Evolutionary conservation across 2,888 invertebrate genomes (phyloP).

Genomic region (Hirtodrosophila histrioides): DNA sequence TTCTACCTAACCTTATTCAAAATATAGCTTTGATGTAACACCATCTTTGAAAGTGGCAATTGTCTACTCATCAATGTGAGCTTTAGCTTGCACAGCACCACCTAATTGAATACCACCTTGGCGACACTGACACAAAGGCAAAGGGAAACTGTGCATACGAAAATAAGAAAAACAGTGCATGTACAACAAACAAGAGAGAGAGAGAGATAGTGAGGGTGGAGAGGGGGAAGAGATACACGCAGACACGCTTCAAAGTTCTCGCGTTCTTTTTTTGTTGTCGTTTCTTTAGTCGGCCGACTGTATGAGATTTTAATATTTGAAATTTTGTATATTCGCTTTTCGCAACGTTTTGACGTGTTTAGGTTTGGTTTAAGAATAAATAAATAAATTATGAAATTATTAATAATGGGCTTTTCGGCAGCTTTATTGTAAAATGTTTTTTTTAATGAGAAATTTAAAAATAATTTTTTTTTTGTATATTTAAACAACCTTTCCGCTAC

Average conservation of each 20-base stretch:
- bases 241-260: constrained; percentile 36
- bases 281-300: constrained; percentile 10
- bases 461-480: too few relatives aligned
- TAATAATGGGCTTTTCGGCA: too few relatives aligned
- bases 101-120: background rate
- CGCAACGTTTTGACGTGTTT: constrained; percentile 5
- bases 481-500: too few relatives aligned
- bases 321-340: constrained; percentile 6
- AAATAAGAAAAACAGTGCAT: constrained; percentile 33
- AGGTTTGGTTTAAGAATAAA: constrained; percentile 5
- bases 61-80: too few relatives aligned
- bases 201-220: too few relatives aligned
- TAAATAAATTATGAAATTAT: constrained; percentile 14
- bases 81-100: too few relatives aligned
- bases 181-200: constrained; percentile 11
- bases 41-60: too few relatives aligned
- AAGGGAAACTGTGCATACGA: constrained; percentile 54
- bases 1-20: too few relatives aligned
- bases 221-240: constrained; percentile 13
- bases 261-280: constrained; percentile 15
- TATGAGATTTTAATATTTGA: constrained; percentile 20
- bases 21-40: too few relatives aligned
- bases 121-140: constrained; percentile 40
- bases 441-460: background rate
- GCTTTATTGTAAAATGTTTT: constrained; percentile 5